phyloP scores from a whole-genome alignment of 2,113 vertebrate genomes.

The Bos indicus region DNA sequence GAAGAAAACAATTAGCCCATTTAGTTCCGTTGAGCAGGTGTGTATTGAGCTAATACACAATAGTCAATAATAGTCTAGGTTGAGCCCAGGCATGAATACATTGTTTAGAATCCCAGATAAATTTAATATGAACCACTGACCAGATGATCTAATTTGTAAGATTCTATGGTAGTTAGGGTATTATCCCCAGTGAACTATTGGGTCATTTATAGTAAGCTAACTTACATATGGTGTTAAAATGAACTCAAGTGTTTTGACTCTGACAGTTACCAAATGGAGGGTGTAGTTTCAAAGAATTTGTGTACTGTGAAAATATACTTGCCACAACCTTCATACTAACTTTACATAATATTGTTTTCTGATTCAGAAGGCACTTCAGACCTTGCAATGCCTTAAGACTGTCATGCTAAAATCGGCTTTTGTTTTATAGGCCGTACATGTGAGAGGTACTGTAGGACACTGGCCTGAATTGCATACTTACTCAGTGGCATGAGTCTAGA shows the following conservation, averaged over 20 bases:
- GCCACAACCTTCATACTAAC: background rate
- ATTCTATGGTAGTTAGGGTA: background rate
- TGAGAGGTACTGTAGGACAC: background rate
- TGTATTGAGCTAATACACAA: background rate
- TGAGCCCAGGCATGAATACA: background rate
- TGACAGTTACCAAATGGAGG: background rate
- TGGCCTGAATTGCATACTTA: background rate
- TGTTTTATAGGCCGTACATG: background rate
- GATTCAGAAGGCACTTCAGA: background rate
- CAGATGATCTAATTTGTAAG: background rate
- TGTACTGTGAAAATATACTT: background rate
- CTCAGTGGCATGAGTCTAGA: background rate
- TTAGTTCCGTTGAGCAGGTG: background rate
- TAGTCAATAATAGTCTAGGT: background rate
- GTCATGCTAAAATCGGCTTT: background rate
- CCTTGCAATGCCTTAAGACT: background rate
- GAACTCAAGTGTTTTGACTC: background rate
- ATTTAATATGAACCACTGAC: background rate
- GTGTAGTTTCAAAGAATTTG: background rate
- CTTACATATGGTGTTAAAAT: background rate
- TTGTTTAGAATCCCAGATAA: background rate
- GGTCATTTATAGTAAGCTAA: background rate
- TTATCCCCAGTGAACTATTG: background rate
- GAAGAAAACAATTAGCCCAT: constrained; percentile 30
- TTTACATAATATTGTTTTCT: background rate